Percentiles rank a stretch among this genome's conserved stretches.
Conservation (phyloP, 1,140 invertebrate genomes). For the Saccostrea echinata region DNA sequence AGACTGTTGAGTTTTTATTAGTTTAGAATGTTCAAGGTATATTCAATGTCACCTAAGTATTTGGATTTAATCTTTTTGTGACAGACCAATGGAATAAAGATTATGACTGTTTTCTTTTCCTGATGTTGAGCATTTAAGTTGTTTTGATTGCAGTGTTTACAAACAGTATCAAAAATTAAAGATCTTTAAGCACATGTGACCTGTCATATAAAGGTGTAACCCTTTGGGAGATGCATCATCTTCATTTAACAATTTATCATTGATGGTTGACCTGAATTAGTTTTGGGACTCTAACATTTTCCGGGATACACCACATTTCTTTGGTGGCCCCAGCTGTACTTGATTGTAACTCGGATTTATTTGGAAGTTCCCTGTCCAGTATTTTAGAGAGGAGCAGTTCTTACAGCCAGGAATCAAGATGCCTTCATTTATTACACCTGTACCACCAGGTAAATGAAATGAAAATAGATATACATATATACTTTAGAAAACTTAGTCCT, state of each 20-base stretch:
- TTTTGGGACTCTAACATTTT: no score
- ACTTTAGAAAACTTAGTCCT: no score
- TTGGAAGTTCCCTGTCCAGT: not conserved
- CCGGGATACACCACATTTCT: no score
- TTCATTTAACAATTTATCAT: no score
- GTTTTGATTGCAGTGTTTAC: not conserved
- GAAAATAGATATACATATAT: no score
- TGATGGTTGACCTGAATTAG: no score
- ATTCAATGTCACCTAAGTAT: slow-evolving; percentile 1
- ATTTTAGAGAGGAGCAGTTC: not conserved
- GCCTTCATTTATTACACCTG: slow-evolving; percentile 18
- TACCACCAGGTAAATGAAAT: slow-evolving; percentile 1
- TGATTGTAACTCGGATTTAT: not conserved
- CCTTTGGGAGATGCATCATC: no score
- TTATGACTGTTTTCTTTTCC: not conserved
- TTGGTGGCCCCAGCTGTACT: not conserved
- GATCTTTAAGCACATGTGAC: no score
- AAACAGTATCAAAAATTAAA: not conserved
- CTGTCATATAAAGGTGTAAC: no score
- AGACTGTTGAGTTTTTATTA: not conserved
- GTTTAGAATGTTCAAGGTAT: not conserved
- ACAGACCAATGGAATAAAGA: not conserved
- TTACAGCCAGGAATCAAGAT: not conserved
- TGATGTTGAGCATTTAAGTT: not conserved
- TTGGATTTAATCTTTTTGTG: not conserved